These are phyloP conservation scores for Orchestes rusci DNA, from an alignment of 2,888 invertebrate species.

Conservation along the genomic window DNA sequence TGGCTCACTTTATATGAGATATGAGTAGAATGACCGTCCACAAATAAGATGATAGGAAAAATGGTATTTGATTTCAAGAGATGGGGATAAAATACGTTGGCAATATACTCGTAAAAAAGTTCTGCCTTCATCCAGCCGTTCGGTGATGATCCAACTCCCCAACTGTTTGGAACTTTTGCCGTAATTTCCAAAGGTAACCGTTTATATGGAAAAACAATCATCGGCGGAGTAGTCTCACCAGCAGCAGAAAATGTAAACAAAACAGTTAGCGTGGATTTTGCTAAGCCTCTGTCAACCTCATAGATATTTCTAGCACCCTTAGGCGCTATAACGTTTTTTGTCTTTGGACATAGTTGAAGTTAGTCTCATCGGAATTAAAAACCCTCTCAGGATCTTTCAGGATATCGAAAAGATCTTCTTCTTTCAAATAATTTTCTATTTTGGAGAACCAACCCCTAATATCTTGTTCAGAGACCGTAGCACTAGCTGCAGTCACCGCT, in stretches of 20 bases:
- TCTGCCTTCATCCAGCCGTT: constrained; percentile 34
- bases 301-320: constrained; percentile 38
- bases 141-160: background rate
- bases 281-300: no score
- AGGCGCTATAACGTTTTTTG: constrained; percentile 27
- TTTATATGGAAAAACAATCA: constrained; percentile 34
- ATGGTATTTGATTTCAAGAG: constrained; percentile 17
- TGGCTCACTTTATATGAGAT: no score
- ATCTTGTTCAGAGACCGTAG: constrained; percentile 27
- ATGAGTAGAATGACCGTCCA: no score
- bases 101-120: constrained; percentile 33
- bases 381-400: constrained; percentile 30
- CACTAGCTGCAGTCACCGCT: constrained; percentile 30
- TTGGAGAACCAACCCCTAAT: constrained; percentile 29
- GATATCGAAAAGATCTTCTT: constrained; percentile 20
- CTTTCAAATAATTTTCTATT: no score
- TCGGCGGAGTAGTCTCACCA: no score
- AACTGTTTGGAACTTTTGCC: constrained; percentile 36
- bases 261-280: no score
- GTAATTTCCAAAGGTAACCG: constrained; percentile 31
- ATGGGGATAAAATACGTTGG: no score
- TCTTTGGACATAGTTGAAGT: no score
- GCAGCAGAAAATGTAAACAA: no score
- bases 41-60: no score
- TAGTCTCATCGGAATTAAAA: constrained; percentile 34